Evolutionary conservation across 2,113 vertebrate genomes (phyloP).

Genomic region (Anguilla rostrata): DNA sequence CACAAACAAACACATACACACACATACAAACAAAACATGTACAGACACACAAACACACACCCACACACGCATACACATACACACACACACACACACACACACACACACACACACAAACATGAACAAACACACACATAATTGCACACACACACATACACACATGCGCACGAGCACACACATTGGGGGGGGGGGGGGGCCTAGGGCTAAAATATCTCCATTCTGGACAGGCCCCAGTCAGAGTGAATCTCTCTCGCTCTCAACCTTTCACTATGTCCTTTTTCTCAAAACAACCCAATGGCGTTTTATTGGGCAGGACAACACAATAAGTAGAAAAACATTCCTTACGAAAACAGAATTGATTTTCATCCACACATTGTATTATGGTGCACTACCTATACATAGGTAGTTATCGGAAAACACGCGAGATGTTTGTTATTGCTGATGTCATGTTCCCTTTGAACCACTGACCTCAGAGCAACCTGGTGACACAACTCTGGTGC

Average conservation of each 20-base stretch:
- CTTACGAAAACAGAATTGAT: no score
- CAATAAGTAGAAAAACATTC: not conserved
- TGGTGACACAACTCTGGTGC: not conserved
- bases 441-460: not conserved
- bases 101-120: no score
- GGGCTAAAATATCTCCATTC: no score
- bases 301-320: not conserved
- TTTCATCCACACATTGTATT: not conserved
- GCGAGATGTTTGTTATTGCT: not conserved
- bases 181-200: no score
- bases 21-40: no score
- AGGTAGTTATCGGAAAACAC: not conserved
- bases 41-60: no score
- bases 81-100: no score
- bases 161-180: conserved; percentile 45
- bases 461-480: no score
- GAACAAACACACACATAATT: conserved; percentile 32
- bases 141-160: conserved; percentile 53
- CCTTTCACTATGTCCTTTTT: conserved; percentile 51
- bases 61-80: fast-evolving
- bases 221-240: no score
- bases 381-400: not conserved
- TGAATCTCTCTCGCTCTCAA: not conserved
- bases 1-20: no score
- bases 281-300: conserved; percentile 55